Evolutionary conservation across 2,797 vertebrate genomes (phyloP), one percentile per base, ranked within the genome.

Genomic region (Clarias pachynema): DNA sequence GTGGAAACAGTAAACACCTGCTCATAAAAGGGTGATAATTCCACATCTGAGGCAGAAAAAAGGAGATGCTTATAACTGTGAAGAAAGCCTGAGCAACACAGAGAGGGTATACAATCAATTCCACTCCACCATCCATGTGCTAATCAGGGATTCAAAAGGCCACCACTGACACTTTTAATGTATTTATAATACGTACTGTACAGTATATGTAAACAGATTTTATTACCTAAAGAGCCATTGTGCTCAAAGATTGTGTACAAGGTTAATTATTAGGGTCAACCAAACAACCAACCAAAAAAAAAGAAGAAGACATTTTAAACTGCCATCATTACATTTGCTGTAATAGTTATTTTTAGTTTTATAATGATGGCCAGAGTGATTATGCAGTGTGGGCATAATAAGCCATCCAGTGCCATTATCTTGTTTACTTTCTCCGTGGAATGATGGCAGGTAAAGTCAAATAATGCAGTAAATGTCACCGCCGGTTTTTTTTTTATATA

Each of bases 21-120:
- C 24, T 85, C n/a, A n/a, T 83, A 56, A 68, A 16, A 0, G 60
- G 74, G 77, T 81, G 59, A 88, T 86, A 83, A 83, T 87, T 56
- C 31, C 40, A 84, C 53, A 24, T 66, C 59, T 40, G 22, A 49
- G 34, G 9, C 2, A 29, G 37, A 57, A 53, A 57, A 20, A 29
- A 5, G 80, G 57, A 49, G 59, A 56, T 37, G 20, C 75, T 81
- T 82, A 74, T 37, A 57, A 26, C 70, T 83, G 79, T 80, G 29
- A 34, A 75, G 78, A 77, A 24, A 40, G 63, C 10, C 40, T 8
- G 59, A 75, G 44, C 24, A 84, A 24, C 31, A 75, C 68, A 70
- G 20, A 44, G 31, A 83, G 49, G 40, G 18, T 0, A 1, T 72
- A 40, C 65, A 83, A 80, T 79, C 72, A 56, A 80, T 80, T 62